A percentile compares a stretch with the other conserved stretches of the same genome.
Conservation (phyloP, 1,140 invertebrate genomes). For the Scylla paramamosain region DNA sequence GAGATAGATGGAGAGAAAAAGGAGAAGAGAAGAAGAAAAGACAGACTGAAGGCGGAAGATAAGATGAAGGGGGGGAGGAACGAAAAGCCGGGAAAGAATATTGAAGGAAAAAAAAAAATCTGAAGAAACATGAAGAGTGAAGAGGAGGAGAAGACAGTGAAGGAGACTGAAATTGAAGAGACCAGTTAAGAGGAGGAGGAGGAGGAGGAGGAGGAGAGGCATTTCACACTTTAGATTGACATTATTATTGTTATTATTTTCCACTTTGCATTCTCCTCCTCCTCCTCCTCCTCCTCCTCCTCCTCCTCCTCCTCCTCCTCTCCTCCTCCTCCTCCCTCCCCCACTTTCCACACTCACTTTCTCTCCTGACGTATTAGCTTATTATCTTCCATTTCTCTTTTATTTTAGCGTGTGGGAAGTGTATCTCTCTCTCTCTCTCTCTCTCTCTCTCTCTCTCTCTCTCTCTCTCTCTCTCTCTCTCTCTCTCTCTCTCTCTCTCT, state of each 20-base stretch:
- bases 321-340: background rate
- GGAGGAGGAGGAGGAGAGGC: too few species aligned
- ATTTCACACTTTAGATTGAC: too few species aligned
- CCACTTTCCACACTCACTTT: background rate
- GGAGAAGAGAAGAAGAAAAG: too few species aligned
- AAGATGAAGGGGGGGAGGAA: too few species aligned
- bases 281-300: constrained; percentile 22
- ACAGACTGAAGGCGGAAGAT: too few species aligned
- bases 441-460: constrained; percentile 10
- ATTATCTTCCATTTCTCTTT: background rate
- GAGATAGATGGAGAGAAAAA: too few species aligned
- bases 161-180: too few species aligned
- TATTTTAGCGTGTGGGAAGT: background rate
- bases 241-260: background rate
- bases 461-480: constrained; percentile 46
- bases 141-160: too few species aligned
- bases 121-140: too few species aligned
- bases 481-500: background rate
- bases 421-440: background rate
- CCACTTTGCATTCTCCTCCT: background rate
- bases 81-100: too few species aligned
- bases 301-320: background rate
- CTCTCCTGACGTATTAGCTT: background rate
- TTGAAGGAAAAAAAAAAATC: too few species aligned
- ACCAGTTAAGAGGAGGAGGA: too few species aligned